Evolutionary conservation across 2,888 invertebrate genomes (phyloP).

Genomic region (Onchidella celtica): DNA sequence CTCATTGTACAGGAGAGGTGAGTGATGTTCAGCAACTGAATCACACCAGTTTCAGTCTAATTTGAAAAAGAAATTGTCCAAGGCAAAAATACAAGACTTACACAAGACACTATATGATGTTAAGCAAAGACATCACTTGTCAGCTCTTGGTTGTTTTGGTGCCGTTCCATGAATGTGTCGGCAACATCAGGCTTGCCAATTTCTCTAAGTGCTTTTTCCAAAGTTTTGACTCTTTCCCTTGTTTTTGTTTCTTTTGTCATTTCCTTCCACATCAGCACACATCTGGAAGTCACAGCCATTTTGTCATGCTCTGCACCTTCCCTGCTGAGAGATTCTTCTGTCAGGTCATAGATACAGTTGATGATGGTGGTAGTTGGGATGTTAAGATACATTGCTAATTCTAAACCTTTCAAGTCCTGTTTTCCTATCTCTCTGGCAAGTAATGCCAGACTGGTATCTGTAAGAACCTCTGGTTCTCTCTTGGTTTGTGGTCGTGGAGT

Average conservation of each 20-base stretch:
- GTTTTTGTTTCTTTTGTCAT: conserved; percentile 63
- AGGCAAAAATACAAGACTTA: no score
- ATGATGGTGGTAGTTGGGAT: conserved; percentile 69
- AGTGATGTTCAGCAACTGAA: no score
- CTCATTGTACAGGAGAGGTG: no score
- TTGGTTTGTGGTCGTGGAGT: conserved; percentile 40
- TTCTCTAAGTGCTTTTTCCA: conserved; percentile 68
- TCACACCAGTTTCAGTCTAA: no score
- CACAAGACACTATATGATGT: no score
- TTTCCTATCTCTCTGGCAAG: conserved; percentile 62
- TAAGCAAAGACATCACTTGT: conserved; percentile 63
- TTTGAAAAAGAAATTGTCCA: no score
- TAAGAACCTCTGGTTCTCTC: conserved; percentile 64
- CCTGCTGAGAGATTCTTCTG: conserved; percentile 51
- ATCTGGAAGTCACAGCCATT: conserved; percentile 56
- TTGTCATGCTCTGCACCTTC: conserved; percentile 44
- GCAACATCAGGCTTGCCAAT: conserved; percentile 70
- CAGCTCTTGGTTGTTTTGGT: conserved; percentile 64
- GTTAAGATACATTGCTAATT: conserved; percentile 67
- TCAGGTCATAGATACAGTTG: conserved; percentile 57
- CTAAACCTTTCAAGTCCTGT: conserved; percentile 61
- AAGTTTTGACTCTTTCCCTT: conserved; percentile 64
- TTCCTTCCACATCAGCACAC: conserved; percentile 65
- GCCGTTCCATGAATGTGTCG: conserved; percentile 64
- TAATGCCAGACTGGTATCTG: conserved; percentile 61